Conservation (phyloP, 1,140 invertebrate species). For the Bilobella aurantiaca region DNA sequence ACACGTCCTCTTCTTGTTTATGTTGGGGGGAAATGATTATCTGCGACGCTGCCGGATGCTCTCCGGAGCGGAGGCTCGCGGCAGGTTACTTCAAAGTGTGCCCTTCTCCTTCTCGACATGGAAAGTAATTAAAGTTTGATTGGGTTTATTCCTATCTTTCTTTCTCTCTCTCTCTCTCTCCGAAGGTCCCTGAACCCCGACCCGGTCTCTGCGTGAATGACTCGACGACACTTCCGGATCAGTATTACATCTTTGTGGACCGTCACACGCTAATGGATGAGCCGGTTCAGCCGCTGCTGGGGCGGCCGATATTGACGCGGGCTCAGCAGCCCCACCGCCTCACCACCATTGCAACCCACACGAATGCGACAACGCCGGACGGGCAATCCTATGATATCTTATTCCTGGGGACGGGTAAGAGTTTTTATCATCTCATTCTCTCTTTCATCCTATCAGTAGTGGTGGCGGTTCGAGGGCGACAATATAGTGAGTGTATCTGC, state of each 20-base stretch:
- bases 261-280: constrained; percentile 90
- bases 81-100: too few species aligned
- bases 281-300: constrained; percentile 10
- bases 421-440: background rate
- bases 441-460: too few species aligned
- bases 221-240: constrained; percentile 72
- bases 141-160: constrained; percentile 13
- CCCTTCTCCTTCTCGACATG: too few species aligned
- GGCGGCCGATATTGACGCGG: constrained; percentile 24
- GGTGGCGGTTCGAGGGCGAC: too few species aligned
- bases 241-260: constrained; percentile 85
- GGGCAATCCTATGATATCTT: constrained; percentile 81
- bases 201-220: constrained; percentile 85
- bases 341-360: constrained; percentile 73
- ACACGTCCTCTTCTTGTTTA: too few species aligned
- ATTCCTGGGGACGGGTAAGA: constrained; percentile 80
- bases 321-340: constrained; percentile 47
- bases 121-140: background rate
- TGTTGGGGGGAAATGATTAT: too few species aligned
- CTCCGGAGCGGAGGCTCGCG: too few species aligned
- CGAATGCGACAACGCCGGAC: constrained; percentile 77
- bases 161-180: too few species aligned
- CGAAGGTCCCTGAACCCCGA: constrained; percentile 65
- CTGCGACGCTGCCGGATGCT: too few species aligned
- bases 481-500: too few species aligned